Percentiles rank a stretch among this genome's conserved stretches.
Evolutionary conservation across 2,797 vertebrate genomes (phyloP).

Genomic region (Alexandromys oeconomus): DNA sequence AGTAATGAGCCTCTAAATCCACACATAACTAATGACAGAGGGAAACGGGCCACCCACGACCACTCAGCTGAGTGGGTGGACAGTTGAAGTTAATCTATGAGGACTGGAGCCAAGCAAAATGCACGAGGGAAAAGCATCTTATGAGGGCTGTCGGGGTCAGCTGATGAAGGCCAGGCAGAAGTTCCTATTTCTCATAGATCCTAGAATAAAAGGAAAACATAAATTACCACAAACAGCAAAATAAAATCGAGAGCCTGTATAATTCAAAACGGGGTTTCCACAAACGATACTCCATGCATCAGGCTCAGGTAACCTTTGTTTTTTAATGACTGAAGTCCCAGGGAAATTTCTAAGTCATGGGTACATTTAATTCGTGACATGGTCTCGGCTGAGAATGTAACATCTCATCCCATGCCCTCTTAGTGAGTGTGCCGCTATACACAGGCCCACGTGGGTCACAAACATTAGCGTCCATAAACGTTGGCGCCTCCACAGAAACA

Average conservation of each 20-base stretch:
- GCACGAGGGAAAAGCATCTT: constrained; percentile 19
- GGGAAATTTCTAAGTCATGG: constrained; percentile 71
- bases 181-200: constrained; percentile 67
- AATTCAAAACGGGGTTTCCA: constrained; percentile 72
- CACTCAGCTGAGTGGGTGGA: constrained; percentile 51
- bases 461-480: constrained; percentile 47
- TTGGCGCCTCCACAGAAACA: neutral
- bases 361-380: constrained; percentile 74
- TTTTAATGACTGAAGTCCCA: constrained; percentile 76
- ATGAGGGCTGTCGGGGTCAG: constrained; percentile 68
- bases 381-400: constrained; percentile 62
- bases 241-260: constrained; percentile 70
- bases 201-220: constrained; percentile 83
- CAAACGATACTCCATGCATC: constrained; percentile 60
- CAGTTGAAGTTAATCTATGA: constrained; percentile 67
- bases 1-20: constrained; percentile 77
- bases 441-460: constrained; percentile 59
- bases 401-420: constrained; percentile 63
- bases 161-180: constrained; percentile 68
- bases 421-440: constrained; percentile 66
- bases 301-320: constrained; percentile 68
- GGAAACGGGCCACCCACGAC: constrained; percentile 66
- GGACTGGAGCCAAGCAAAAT: constrained; percentile 49
- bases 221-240: constrained; percentile 78
- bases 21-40: constrained; percentile 62